Evolutionary conservation across 2,113 vertebrate species (phyloP).

Genomic region (Pristiophorus japonicus): DNA sequence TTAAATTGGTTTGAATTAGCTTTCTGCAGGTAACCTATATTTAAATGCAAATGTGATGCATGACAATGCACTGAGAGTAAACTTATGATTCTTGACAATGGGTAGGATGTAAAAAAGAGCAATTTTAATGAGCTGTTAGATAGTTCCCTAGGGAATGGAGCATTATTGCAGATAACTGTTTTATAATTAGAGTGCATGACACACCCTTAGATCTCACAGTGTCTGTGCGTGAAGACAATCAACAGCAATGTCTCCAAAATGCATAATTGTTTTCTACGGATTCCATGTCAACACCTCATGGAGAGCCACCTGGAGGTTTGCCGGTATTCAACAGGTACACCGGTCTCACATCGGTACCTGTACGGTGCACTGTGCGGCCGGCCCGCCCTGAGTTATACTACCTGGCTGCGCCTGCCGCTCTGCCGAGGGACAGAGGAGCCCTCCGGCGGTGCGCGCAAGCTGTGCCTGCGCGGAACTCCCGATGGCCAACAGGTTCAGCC

Average conservation of each 20-base stretch:
- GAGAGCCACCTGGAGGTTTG: not conserved
- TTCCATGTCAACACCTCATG: not conserved
- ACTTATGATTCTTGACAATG: not conserved
- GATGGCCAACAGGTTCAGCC: not conserved
- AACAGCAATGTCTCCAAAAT: not conserved
- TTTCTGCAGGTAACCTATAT: not conserved
- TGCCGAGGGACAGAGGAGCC: not conserved
- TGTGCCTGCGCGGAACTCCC: not conserved
- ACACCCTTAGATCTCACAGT: not conserved
- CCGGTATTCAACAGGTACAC: not conserved
- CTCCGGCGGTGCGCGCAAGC: too few species aligned
- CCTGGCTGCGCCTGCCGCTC: too few species aligned
- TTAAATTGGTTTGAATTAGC: not conserved
- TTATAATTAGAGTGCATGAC: not conserved
- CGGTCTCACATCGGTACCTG: not conserved
- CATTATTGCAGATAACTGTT: not conserved
- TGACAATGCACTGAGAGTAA: not conserved
- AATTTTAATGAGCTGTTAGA: not conserved
- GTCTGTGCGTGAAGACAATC: not conserved
- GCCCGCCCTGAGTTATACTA: not conserved
- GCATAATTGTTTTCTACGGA: not conserved
- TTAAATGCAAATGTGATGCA: conserved; percentile 4
- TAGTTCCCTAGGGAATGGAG: not conserved
- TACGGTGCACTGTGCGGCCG: not conserved
- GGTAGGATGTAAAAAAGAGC: not conserved